These are phyloP conservation scores for Epinephelus malabaricus DNA, from an alignment of 2,797 vertebrate species.

Conservation along the genomic window DNA sequence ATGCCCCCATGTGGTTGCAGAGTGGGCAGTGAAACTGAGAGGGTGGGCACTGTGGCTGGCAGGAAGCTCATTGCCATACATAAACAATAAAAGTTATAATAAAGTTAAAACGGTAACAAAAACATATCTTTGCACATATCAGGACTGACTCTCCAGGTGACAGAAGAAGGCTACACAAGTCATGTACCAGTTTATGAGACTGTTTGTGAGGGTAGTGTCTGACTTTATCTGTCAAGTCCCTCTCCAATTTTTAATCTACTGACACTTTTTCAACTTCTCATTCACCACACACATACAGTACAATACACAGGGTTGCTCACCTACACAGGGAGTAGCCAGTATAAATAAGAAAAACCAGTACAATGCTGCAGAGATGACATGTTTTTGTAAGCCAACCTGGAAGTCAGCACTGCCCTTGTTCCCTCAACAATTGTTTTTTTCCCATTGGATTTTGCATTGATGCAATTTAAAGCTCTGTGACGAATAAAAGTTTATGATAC, in stretches of 20 bases:
- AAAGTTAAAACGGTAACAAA: conserved; percentile 80
- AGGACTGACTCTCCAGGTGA: conserved; percentile 64
- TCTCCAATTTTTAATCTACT: conserved; percentile 52
- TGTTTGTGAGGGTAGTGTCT: conserved; percentile 60
- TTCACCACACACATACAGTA: conserved; percentile 52
- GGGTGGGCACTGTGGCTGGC: conserved; percentile 83
- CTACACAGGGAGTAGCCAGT: conserved; percentile 55
- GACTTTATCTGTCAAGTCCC: conserved; percentile 61
- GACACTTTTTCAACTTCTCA: conserved; percentile 41
- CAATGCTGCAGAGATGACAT: too few relatives aligned
- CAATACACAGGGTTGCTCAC: conserved; percentile 17
- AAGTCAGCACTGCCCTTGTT: too few relatives aligned
- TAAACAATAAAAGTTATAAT: conserved; percentile 68
- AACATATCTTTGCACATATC: conserved; percentile 69
- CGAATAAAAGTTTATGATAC: too few relatives aligned
- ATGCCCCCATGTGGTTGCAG: conserved; percentile 74
- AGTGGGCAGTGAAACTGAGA: conserved; percentile 82
- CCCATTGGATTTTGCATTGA: too few relatives aligned
- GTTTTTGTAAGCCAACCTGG: too few relatives aligned
- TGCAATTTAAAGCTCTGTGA: too few relatives aligned
- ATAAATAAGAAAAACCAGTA: conserved; percentile 22
- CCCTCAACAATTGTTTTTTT: too few relatives aligned
- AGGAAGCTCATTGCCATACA: conserved; percentile 84
- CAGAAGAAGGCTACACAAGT: conserved; percentile 71
- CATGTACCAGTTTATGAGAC: conserved; percentile 60